These are phyloP conservation scores for Chrysomela aeneicollis DNA, from an alignment of 2,888 invertebrate species.

Conservation along the genomic window DNA sequence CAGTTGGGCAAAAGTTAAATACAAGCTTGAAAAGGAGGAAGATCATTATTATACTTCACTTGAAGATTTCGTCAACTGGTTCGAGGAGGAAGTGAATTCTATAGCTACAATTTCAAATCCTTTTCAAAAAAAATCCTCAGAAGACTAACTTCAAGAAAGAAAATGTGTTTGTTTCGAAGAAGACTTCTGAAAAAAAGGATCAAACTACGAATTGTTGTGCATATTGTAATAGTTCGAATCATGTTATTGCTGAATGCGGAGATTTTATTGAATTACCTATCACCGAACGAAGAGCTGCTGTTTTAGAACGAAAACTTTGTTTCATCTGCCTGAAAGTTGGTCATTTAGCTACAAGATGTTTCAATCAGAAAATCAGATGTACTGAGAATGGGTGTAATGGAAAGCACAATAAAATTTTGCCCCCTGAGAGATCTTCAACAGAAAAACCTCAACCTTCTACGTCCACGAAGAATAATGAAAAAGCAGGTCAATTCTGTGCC, in stretches of 20 bases:
- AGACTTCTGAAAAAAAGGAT: not conserved
- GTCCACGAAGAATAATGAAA: not conserved
- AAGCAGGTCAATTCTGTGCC: not conserved
- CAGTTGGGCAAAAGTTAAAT: too few species aligned
- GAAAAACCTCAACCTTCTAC: conserved; percentile 3
- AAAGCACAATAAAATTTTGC: not conserved
- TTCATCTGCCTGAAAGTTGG: conserved; percentile 1
- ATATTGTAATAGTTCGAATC: not conserved
- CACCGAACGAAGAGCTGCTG: not conserved
- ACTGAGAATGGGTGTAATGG: not conserved
- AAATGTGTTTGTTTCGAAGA: too few species aligned
- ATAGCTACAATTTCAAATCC: not conserved
- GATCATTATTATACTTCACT: too few species aligned
- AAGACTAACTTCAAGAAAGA: not conserved
- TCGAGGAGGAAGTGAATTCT: too few species aligned
- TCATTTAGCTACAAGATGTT: too few species aligned
- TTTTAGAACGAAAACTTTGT: not conserved
- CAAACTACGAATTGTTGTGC: too few species aligned
- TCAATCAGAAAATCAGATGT: not conserved
- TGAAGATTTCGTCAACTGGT: too few species aligned
- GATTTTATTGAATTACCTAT: not conserved
- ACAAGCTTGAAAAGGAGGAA: too few species aligned
- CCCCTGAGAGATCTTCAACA: too few species aligned
- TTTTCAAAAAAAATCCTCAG: too few species aligned
- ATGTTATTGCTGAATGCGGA: not conserved